Evolutionary conservation across 2,888 invertebrate genomes (phyloP).

Genomic region (Polietes domitor): DNA sequence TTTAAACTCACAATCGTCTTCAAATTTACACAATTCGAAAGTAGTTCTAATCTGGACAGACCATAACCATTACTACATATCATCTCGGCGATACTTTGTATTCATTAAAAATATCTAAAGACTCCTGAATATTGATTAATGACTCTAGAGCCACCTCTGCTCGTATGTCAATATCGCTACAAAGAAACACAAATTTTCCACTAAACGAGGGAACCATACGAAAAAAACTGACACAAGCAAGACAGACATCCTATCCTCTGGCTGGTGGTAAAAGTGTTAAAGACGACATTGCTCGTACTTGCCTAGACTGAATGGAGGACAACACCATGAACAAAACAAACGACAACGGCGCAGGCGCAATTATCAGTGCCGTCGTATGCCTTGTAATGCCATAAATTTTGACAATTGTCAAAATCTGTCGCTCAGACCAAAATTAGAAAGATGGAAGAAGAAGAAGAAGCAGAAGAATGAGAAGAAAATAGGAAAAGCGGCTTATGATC

Average conservation of each 20-base stretch:
- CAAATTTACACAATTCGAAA: too few species aligned
- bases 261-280: conserved; percentile 40
- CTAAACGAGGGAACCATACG: neutral
- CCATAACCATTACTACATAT: too few species aligned
- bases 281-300: neutral
- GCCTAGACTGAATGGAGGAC: conserved; percentile 19
- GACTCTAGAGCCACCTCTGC: conserved; percentile 54
- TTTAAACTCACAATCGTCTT: too few species aligned
- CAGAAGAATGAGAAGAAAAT: neutral
- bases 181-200: conserved; percentile 4
- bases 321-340: conserved; percentile 10
- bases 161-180: conserved; percentile 17
- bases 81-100: too few species aligned
- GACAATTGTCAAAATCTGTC: conserved; percentile 72
- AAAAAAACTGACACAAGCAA: neutral
- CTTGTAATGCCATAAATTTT: conserved; percentile 69
- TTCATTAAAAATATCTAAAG: too few species aligned
- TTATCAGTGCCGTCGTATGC: conserved; percentile 73
- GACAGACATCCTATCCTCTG: neutral
- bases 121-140: conserved; percentile 60
- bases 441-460: neutral
- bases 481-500: conserved; percentile 61
- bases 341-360: conserved; percentile 63
- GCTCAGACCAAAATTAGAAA: conserved; percentile 54
- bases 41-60: too few species aligned